A percentile compares a stretch with the other conserved stretches of the same genome.
Conservation (phyloP, 2,888 invertebrate genomes). For the Capitulum mitella region DNA sequence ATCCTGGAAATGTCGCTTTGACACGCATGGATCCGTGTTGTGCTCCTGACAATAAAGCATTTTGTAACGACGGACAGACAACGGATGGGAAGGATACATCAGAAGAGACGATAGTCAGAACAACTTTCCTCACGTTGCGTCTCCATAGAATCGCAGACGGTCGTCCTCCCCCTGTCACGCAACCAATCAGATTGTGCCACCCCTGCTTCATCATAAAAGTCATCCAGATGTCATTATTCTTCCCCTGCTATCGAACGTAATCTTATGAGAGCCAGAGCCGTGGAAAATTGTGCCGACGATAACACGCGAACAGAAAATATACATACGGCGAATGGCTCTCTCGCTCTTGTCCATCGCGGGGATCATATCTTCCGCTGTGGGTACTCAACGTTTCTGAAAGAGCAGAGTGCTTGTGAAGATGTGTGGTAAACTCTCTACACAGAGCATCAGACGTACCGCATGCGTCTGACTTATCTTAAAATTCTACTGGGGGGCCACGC, state of each 20-base stretch:
- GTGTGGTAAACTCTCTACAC: no score
- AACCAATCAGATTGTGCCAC: background rate
- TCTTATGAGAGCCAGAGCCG: background rate
- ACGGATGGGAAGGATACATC: background rate
- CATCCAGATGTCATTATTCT: background rate
- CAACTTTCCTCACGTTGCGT: background rate
- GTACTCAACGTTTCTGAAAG: no score
- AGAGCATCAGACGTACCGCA: no score
- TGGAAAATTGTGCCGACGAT: background rate
- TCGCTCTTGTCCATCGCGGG: no score
- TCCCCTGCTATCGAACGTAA: background rate
- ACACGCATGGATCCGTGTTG: background rate
- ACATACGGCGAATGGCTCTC: no score
- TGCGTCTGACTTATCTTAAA: no score
- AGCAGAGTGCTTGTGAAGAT: no score
- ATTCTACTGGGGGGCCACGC: no score
- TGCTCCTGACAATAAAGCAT: background rate
- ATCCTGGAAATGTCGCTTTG: background rate
- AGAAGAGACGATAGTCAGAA: background rate
- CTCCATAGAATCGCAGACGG: background rate
- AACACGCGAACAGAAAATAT: no score
- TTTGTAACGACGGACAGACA: background rate
- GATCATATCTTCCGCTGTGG: no score
- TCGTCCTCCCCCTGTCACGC: background rate
- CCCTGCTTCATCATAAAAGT: background rate